Base-by-base conservation (phyloP, 1,140 invertebrate species). In the Drosophila kohkoa region DNA sequence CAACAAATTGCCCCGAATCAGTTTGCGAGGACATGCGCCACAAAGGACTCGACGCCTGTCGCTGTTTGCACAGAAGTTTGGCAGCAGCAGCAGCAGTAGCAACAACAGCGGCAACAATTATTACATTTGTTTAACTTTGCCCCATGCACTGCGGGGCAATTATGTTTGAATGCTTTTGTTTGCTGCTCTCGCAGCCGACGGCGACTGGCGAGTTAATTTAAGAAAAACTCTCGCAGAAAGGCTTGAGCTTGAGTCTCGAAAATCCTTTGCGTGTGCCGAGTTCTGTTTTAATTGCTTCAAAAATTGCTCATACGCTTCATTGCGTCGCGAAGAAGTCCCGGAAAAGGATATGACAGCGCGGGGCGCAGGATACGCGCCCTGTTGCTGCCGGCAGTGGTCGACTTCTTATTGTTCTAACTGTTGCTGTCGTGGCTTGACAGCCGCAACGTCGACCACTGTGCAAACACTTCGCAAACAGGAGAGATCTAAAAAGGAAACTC, bases 71-170 rank as follows among this genome's bases (percentile, higher is more conserved):
- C 74, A 81, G 60, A 88, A 88, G 83, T 88, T 87, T 87, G 83
- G 46, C 43, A 48, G 32, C 32, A 38, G 30, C 82, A 62, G 38
- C 41, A 25, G 3, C 20, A 25, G 30, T 28, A 48, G 32, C 32
- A 38, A 13, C 82, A 62, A 38, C 41, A 38, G 25, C 20, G 20
- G 20, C 80, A 89, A 88, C 85, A 88, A 88, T 88, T 88, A 89
- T 89, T 88, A 77, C 85, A 88, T 88, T 88, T 88, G 83, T 88
- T 88, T 87, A 87, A 87, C 83, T 86, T 86, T 82, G 59, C 52
- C 57, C 49, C 51, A 52, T 25, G 15, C 43, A 54, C 73, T 58
- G 43, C 35, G 30, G 51, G 79, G 79, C 75, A 86, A 81, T 86
- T 81, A 60, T 76, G 67, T 35, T 35, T 54, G 41, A 59, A 30